These are phyloP conservation scores for Daubentonia madagascariensis DNA, from an alignment of 2,113 vertebrate species.

Conservation along the genomic window DNA sequence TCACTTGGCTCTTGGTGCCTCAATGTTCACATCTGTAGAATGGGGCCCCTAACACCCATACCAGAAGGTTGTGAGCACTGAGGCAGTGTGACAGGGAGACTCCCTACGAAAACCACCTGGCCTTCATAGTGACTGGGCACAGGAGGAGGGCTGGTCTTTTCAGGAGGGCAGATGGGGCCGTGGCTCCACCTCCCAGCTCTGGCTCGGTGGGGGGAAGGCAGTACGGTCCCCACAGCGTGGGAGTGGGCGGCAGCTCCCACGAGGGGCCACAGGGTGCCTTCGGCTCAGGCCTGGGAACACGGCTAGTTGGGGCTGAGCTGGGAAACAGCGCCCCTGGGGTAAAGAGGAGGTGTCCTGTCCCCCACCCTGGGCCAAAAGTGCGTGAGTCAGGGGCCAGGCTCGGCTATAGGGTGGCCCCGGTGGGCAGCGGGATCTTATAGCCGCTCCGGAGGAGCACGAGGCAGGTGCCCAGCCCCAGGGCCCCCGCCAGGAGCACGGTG, in stretches of 20 bases:
- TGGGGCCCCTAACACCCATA: neutral
- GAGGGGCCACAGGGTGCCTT: rapidly evolving
- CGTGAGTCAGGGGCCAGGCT: constrained; percentile 55
- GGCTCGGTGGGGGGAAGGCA: neutral
- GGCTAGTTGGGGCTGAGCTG: constrained; percentile 60
- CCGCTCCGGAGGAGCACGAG: constrained; percentile 84
- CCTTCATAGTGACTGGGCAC: rapidly evolving
- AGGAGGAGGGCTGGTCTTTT: neutral
- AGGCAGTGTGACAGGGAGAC: neutral
- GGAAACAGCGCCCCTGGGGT: constrained; percentile 70
- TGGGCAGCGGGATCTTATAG: constrained; percentile 83
- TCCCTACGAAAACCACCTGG: neutral
- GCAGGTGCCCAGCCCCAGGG: constrained; percentile 85
- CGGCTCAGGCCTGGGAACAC: constrained; percentile 37
- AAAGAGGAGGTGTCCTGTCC: neutral
- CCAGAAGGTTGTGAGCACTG: neutral
- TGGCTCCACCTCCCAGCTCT: neutral
- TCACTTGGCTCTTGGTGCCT: neutral
- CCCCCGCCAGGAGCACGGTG: constrained; percentile 81
- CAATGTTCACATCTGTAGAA: neutral
- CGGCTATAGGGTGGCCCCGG: constrained; percentile 78
- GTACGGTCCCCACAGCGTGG: neutral
- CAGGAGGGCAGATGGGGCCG: neutral
- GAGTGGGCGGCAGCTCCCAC: neutral
- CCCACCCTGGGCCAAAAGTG: neutral